These are phyloP conservation scores for Orestias chungarensis DNA, from an alignment of 2,797 vertebrate genomes.

Conservation along the genomic window DNA sequence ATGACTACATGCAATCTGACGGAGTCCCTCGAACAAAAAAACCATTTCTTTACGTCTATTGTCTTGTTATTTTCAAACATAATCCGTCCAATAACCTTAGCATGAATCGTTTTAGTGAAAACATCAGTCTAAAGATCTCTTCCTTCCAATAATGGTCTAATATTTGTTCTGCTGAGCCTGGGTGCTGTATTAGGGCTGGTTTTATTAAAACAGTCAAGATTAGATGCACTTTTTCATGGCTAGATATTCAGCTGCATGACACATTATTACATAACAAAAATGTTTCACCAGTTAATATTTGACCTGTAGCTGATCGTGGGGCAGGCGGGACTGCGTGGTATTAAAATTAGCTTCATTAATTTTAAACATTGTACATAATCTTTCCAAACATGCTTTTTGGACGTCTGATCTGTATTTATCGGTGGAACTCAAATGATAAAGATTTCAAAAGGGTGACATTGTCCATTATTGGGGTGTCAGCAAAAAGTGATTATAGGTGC, in stretches of 20 bases:
- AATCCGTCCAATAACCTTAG: not conserved
- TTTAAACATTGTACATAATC: no score
- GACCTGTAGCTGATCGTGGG: not conserved
- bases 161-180: no score
- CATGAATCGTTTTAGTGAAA: not conserved
- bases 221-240: not conserved
- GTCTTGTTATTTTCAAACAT: not conserved
- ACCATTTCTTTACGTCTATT: not conserved
- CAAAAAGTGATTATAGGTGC: not conserved
- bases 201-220: not conserved
- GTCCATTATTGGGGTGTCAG: not conserved
- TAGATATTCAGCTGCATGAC: not conserved
- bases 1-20: no score
- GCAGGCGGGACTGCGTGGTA: not conserved
- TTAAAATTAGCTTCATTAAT: no score
- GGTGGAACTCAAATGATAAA: not conserved
- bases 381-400: not conserved
- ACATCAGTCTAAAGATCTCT: not conserved
- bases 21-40: no score
- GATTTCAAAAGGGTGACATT: not conserved
- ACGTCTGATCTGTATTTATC: not conserved
- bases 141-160: no score
- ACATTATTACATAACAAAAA: not conserved
- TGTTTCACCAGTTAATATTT: not conserved
- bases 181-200: not conserved